These are phyloP conservation scores for Lamproptera curius DNA, from an alignment of 2,888 invertebrate species.

Conservation along the genomic window DNA sequence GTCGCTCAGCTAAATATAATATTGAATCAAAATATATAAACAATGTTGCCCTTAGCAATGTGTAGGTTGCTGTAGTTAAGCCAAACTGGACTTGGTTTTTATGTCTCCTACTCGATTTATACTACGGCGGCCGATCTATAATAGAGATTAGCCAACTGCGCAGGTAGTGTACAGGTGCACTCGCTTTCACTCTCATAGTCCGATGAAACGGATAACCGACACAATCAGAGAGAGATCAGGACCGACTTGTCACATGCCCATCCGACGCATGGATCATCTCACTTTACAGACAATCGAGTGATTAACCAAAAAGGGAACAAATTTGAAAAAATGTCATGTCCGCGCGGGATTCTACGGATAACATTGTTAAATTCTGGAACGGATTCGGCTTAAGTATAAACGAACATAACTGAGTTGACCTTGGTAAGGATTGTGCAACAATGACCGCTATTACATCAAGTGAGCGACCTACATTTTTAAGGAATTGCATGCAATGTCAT, in stretches of 20 bases:
- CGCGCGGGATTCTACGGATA: background rate
- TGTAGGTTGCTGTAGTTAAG: background rate
- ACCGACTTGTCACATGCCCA: too few species aligned
- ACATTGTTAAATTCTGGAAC: too few species aligned
- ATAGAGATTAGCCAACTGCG: too few species aligned
- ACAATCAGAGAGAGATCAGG: too few species aligned
- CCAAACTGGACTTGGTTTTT: background rate
- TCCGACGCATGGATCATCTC: too few species aligned
- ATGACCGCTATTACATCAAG: conserved; percentile 22
- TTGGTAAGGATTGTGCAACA: conserved; percentile 23
- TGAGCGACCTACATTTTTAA: conserved; percentile 22
- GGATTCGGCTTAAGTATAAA: too few species aligned
- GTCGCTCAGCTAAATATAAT: background rate
- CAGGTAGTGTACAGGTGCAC: too few species aligned
- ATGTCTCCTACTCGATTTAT: background rate
- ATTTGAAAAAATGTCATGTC: background rate
- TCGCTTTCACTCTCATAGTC: too few species aligned
- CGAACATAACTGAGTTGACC: conserved; percentile 13
- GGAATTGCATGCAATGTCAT: conserved; percentile 20
- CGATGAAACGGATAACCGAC: too few species aligned
- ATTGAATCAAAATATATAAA: background rate
- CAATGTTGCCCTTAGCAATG: background rate
- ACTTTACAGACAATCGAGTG: too few species aligned
- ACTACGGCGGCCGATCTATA: too few species aligned
- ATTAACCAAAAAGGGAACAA: background rate